Conservation (phyloP, 2,797 vertebrate genomes). For the Chaetodon trifasciatus region DNA sequence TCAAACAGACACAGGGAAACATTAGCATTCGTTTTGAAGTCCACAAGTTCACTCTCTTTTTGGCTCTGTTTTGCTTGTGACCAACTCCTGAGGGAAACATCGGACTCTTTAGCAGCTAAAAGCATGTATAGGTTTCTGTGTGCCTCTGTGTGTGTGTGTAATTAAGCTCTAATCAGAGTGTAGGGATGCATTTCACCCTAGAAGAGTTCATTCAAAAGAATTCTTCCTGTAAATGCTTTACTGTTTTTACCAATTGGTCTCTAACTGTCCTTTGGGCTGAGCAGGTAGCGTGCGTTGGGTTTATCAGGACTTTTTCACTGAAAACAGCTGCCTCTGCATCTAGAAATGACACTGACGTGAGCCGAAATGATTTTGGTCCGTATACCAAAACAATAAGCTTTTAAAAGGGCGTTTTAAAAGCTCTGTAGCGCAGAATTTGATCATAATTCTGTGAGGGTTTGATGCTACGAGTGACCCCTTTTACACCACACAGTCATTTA, state of each 20-base stretch:
- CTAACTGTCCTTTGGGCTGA: slow-evolving; percentile 8
- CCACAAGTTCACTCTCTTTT: not conserved
- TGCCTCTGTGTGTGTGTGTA: too few species aligned
- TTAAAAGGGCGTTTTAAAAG: slow-evolving; percentile 5
- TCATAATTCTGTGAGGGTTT: not conserved
- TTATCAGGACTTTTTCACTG: slow-evolving; percentile 1
- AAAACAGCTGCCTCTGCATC: slow-evolving; percentile 8
- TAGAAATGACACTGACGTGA: not conserved
- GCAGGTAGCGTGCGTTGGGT: not conserved
- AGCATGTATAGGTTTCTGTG: too few species aligned
- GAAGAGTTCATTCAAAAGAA: too few species aligned
- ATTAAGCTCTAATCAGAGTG: too few species aligned
- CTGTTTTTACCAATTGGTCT: not conserved
- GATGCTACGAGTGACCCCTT: not conserved
- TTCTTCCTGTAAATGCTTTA: not conserved
- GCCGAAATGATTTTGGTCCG: not conserved
- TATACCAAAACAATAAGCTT: slow-evolving; percentile 11
- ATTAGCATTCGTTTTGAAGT: slow-evolving; percentile 12
- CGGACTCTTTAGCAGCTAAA: not conserved
- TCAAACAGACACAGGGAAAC: not conserved
- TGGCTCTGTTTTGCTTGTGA: not conserved
- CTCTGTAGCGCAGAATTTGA: not conserved
- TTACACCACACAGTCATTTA: not conserved
- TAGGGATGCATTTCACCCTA: too few species aligned
- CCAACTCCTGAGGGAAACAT: slow-evolving; percentile 11